phyloP scores from a whole-genome alignment of 2,113 vertebrate species.

The Daphoenositta chrysoptera region DNA sequence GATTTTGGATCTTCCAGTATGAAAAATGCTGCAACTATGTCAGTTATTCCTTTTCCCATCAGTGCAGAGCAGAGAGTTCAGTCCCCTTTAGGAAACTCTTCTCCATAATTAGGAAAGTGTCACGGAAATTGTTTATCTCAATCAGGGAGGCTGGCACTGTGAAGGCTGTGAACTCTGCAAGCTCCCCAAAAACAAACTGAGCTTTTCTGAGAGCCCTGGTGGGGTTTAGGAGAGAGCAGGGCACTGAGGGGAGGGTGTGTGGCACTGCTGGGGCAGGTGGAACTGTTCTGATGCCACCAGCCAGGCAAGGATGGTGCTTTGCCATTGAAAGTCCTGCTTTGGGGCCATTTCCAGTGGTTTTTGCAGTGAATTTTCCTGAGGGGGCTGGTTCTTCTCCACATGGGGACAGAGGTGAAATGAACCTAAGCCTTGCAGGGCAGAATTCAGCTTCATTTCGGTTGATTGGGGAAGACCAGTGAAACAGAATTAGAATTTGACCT shows the following conservation, averaged over 20 bases:
- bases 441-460: neutral
- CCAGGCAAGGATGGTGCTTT: neutral
- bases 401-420: neutral
- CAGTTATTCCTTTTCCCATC: neutral
- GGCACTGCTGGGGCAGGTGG: neutral
- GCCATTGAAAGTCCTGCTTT: neutral
- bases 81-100: neutral
- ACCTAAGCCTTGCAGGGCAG: neutral
- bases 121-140: neutral
- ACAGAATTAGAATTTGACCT: neutral
- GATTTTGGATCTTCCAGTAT: neutral
- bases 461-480: neutral
- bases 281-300: neutral
- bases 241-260: neutral
- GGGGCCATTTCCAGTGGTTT: neutral
- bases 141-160: neutral
- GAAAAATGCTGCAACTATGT: neutral
- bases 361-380: neutral
- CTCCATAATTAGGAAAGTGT: slow-evolving; percentile 22
- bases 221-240: neutral
- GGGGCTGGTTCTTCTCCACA: neutral
- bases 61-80: neutral
- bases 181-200: neutral
- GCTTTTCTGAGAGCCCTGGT: neutral
- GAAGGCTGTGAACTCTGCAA: neutral